A percentile compares a stretch with the other conserved stretches of the same genome.
Evolutionary conservation across 2,888 invertebrate genomes (phyloP).

Genomic region (Agrilus biguttatus): DNA sequence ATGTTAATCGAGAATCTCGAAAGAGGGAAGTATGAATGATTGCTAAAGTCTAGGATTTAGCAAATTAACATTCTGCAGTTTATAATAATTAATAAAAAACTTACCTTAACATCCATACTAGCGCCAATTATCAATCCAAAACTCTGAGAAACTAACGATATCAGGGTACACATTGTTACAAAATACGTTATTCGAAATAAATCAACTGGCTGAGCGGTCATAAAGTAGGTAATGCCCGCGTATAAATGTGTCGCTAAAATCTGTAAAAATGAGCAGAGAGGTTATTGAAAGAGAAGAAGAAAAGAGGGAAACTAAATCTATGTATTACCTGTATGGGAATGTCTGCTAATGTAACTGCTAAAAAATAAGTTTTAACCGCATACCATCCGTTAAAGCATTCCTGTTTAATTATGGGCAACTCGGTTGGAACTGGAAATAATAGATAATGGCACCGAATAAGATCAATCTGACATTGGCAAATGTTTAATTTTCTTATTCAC

Average conservation of each 20-base stretch:
- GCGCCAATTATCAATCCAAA: slow-evolving; percentile 78
- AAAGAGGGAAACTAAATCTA: no score
- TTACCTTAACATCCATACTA: slow-evolving; percentile 61
- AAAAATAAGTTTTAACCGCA: slow-evolving; percentile 47
- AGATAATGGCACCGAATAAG: background rate
- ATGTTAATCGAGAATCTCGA: no score
- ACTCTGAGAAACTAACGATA: slow-evolving; percentile 74
- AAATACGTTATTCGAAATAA: slow-evolving; percentile 54
- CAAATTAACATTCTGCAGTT: no score
- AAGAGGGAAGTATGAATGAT: no score
- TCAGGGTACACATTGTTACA: slow-evolving; percentile 55
- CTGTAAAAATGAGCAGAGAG: slow-evolving; percentile 27
- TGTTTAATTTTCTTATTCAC: background rate
- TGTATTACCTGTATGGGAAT: slow-evolving; percentile 38
- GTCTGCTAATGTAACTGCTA: slow-evolving; percentile 48
- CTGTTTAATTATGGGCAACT: slow-evolving; percentile 43
- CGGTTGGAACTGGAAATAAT: slow-evolving; percentile 41
- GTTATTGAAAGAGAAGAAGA: background rate
- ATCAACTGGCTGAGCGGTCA: slow-evolving; percentile 80
- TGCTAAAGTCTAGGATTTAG: no score
- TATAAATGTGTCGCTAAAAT: slow-evolving; percentile 51
- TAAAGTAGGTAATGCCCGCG: slow-evolving; percentile 62
- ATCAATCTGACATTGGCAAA: background rate
- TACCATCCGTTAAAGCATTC: slow-evolving; percentile 59
- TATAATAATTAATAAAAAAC: slow-evolving; percentile 3